A percentile compares a stretch with the other conserved stretches of the same genome.
These are phyloP conservation scores for Heliothis subflexa DNA, from an alignment of 1,140 invertebrate genomes.

Conservation along the genomic window DNA sequence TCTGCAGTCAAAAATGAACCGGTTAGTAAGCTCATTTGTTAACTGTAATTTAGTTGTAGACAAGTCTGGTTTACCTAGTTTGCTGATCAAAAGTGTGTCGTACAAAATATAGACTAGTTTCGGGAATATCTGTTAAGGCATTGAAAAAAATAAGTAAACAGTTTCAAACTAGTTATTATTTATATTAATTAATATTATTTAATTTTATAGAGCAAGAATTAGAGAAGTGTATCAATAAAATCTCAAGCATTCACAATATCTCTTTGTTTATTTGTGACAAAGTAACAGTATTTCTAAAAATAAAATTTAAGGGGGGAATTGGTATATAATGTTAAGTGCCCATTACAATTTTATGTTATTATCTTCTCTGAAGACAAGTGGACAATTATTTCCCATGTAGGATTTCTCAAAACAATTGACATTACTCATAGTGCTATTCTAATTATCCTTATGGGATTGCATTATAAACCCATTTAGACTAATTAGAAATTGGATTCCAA, in stretches of 20 bases:
- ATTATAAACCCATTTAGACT: not conserved
- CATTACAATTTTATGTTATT: not conserved
- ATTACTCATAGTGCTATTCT: not conserved
- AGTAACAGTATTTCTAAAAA: not conserved
- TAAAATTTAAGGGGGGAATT: not conserved
- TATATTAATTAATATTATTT: not conserved
- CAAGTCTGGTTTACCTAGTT: conserved; percentile 22
- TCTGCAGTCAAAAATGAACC: conserved; percentile 84
- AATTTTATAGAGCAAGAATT: not conserved
- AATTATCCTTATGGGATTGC: conserved; percentile 4
- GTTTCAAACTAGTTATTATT: not conserved
- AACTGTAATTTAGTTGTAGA: conserved; percentile 12
- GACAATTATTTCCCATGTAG: not conserved
- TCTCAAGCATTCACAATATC: not conserved
- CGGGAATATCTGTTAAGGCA: not conserved
- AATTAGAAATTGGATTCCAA: not conserved
- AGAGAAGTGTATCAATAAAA: not conserved
- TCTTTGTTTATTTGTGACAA: conserved; percentile 2
- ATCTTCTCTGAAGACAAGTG: not conserved
- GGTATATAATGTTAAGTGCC: not conserved
- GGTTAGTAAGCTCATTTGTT: conserved; percentile 67
- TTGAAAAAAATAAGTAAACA: not conserved
- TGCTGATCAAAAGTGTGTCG: conserved; percentile 1
- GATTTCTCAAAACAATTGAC: not conserved
- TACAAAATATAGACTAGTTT: not conserved